phyloP scores from a whole-genome alignment of 2,113 vertebrate genomes.

The Megaceryle torquata region DNA sequence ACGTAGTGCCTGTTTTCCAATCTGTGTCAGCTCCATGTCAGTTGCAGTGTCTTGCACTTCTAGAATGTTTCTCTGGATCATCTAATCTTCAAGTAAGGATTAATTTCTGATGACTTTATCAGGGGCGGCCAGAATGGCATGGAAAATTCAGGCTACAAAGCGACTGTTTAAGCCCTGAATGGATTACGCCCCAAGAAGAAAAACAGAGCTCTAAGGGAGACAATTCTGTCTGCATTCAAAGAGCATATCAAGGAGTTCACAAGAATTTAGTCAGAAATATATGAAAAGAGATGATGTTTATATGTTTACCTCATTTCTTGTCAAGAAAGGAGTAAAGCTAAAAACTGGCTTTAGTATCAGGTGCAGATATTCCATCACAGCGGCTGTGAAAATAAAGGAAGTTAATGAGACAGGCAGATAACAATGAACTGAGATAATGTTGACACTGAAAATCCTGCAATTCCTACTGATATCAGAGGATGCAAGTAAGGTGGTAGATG shows the following conservation, averaged over 20 bases:
- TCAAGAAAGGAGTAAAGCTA: conserved; percentile 83
- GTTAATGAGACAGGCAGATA: neutral
- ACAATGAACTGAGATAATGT: neutral
- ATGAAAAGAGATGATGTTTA: neutral
- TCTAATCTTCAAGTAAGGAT: neutral
- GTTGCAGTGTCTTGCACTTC: neutral
- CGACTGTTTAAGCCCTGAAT: neutral
- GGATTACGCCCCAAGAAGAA: neutral
- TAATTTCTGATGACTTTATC: neutral
- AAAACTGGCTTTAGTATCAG: conserved; percentile 81
- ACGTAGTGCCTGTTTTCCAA: neutral
- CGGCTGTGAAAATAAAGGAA: conserved; percentile 71
- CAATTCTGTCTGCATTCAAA: neutral
- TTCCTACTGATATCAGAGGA: neutral
- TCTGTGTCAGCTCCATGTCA: neutral
- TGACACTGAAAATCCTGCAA: neutral
- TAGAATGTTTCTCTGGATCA: neutral
- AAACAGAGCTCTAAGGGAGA: neutral
- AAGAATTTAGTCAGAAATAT: neutral
- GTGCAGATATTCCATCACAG: conserved; percentile 84
- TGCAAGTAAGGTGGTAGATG: neutral
- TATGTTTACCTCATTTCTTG: conserved; percentile 86
- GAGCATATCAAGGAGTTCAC: fast-evolving
- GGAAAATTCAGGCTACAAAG: neutral
- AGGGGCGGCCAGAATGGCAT: neutral